phyloP scores from a whole-genome alignment of 2,888 invertebrate species.

The Nowickia ferox region DNA sequence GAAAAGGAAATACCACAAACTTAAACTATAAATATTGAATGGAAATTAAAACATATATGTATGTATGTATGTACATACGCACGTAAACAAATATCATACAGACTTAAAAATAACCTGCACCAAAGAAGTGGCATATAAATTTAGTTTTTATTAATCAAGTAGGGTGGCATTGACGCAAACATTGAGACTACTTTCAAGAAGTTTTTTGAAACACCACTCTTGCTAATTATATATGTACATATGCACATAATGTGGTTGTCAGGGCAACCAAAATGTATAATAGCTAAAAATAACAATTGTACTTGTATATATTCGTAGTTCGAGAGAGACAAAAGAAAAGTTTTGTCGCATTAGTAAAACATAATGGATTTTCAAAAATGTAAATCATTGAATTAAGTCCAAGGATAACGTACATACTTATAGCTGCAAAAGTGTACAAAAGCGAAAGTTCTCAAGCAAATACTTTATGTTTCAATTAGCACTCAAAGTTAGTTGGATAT shows the following conservation, averaged over 20 bases:
- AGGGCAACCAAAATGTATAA: constrained; percentile 53
- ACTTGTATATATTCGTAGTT: constrained; percentile 31
- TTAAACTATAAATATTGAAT: constrained; percentile 29
- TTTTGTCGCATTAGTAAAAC: constrained; percentile 59
- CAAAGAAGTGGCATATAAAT: neutral
- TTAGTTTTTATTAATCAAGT: neutral
- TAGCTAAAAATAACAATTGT: constrained; percentile 64
- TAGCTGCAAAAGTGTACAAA: constrained; percentile 52
- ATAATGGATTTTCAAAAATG: constrained; percentile 48
- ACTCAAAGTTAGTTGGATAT: constrained; percentile 35
- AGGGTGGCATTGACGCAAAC: neutral
- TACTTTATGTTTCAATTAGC: constrained; percentile 53
- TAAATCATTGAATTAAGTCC: constrained; percentile 60
- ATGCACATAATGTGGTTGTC: constrained; percentile 41
- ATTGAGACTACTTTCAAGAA: constrained; percentile 29
- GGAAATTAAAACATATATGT: constrained; percentile 33
- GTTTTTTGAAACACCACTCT: constrained; percentile 20
- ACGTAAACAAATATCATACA: neutral
- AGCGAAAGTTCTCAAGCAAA: constrained; percentile 39
- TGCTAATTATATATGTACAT: neutral
- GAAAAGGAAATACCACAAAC: constrained; percentile 37
- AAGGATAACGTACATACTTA: constrained; percentile 54
- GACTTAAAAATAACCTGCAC: constrained; percentile 35
- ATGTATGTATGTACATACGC: neutral
- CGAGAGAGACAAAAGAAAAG: constrained; percentile 48